Percentiles rank a stretch among this genome's conserved stretches.
phyloP scores from a whole-genome alignment of 2,113 vertebrate genomes.

The Lepus europaeus region DNA sequence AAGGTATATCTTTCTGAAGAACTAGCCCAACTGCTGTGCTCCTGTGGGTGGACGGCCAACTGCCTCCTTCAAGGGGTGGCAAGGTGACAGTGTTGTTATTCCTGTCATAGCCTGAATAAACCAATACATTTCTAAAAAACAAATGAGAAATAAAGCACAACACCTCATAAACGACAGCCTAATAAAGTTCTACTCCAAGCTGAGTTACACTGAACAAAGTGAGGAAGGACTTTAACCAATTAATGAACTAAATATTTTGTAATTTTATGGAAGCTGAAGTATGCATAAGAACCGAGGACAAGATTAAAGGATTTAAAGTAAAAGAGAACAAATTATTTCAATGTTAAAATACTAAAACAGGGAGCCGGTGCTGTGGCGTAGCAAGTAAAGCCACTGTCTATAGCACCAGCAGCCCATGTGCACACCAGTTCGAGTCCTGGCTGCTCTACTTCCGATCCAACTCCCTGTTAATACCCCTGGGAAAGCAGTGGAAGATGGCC shows the following conservation, averaged over 20 bases:
- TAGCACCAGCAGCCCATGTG: too few relatives aligned
- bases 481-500: too few relatives aligned
- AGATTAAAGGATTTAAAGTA: constrained; percentile 14
- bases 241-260: not conserved
- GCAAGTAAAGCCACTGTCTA: too few relatives aligned
- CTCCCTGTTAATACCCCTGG: too few relatives aligned
- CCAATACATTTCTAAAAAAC: constrained; percentile 43
- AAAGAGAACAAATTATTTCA: not conserved
- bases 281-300: not conserved
- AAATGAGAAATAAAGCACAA: not conserved
- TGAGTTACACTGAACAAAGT: not conserved
- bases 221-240: not conserved
- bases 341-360: constrained; percentile 38
- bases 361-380: too few relatives aligned
- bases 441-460: too few relatives aligned
- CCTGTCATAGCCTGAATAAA: constrained; percentile 23
- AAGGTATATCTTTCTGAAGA: constrained; percentile 6
- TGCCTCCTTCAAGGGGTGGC: not conserved
- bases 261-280: constrained; percentile 41
- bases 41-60: not conserved
- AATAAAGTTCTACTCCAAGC: not conserved
- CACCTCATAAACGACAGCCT: not conserved
- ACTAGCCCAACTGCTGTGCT: not conserved
- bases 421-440: too few relatives aligned
- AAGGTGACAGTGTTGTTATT: constrained; percentile 45